phyloP scores from a whole-genome alignment of 2,888 invertebrate species.

The Ditylenchus weischeri region DNA sequence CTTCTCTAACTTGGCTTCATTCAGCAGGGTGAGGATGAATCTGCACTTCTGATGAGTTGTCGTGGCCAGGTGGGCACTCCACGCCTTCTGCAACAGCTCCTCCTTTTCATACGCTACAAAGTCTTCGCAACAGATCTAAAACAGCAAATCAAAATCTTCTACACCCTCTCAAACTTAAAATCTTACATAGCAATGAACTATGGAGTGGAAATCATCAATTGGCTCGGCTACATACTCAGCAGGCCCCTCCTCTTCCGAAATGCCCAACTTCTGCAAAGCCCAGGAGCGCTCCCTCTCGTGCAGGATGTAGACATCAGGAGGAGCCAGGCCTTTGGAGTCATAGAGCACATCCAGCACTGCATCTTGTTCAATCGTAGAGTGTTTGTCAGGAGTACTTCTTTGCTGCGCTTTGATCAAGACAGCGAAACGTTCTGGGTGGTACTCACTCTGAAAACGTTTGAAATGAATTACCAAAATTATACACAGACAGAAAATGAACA shows the following conservation, averaged over 20 bases:
- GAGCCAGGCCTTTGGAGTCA: conserved; percentile 11
- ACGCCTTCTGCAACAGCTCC: conserved; percentile 14
- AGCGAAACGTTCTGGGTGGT: conserved; percentile 15
- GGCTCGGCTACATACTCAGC: conserved; percentile 13
- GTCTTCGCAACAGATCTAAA: conserved; percentile 14
- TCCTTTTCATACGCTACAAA: conserved; percentile 14
- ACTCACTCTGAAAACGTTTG: conserved; percentile 9
- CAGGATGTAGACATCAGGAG: conserved; percentile 19
- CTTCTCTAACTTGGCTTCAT: conserved; percentile 14
- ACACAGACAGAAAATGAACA: background rate
- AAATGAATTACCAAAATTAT: background rate
- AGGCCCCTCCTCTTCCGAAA: background rate
- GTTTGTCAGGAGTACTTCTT: conserved; percentile 13
- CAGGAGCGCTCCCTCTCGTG: conserved; percentile 3
- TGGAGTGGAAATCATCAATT: conserved; percentile 11
- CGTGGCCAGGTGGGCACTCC: conserved; percentile 17
- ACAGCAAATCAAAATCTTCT: background rate
- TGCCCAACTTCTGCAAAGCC: conserved; percentile 14
- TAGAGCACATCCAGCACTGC: conserved; percentile 11
- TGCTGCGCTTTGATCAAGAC: conserved; percentile 9
- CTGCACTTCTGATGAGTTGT: conserved; percentile 13
- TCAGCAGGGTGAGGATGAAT: conserved; percentile 9
- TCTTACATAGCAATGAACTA: conserved; percentile 19
- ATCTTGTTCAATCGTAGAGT: conserved; percentile 12
- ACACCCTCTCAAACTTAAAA: background rate